These are phyloP conservation scores for Ibycter americanus DNA, from an alignment of 2,797 vertebrate genomes.

Conservation along the genomic window DNA sequence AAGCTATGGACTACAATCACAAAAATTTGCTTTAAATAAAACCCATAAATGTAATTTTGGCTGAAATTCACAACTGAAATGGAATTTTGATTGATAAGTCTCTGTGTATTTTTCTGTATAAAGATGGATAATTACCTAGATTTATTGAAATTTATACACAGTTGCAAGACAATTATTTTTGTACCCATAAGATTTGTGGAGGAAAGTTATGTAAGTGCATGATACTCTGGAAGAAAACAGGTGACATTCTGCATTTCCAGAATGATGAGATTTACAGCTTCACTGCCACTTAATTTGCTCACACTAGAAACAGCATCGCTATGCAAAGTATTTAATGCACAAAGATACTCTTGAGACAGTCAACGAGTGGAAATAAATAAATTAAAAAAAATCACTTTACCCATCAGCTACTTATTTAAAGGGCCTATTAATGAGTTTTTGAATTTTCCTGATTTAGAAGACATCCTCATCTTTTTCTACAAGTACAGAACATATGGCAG, in stretches of 20 bases:
- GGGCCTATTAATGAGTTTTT: neutral
- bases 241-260: neutral
- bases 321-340: neutral
- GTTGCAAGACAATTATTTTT: neutral
- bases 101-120: neutral
- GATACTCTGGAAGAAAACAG: neutral
- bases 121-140: neutral
- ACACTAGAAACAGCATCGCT: neutral
- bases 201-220: neutral
- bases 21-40: neutral
- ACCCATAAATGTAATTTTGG: neutral
- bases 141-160: neutral
- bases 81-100: neutral
- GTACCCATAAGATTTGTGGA: neutral
- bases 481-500: neutral
- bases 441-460: neutral
- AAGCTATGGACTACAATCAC: neutral
- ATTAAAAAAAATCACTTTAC: neutral
- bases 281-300: neutral
- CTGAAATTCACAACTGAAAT: neutral
- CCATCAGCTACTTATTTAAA: neutral
- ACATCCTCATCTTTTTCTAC: neutral
- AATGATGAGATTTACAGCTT: neutral
- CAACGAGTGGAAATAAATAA: neutral
- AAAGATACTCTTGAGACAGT: neutral